Evolutionary conservation across 2,113 vertebrate genomes (phyloP).

Genomic region (Otis tarda): DNA sequence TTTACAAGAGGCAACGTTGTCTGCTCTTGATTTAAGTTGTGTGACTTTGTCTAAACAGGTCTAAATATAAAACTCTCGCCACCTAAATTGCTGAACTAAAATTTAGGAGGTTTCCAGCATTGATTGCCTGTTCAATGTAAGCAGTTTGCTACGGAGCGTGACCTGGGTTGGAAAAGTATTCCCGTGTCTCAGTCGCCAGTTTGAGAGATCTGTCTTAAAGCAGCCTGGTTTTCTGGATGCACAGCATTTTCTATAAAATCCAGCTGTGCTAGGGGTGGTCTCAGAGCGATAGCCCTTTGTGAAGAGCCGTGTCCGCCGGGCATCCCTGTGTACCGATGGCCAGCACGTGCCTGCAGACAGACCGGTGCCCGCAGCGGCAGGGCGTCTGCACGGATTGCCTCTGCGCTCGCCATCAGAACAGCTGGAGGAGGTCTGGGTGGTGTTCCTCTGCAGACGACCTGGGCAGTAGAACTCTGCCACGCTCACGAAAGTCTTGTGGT

Average conservation of each 20-base stretch:
- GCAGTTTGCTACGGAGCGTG: background rate
- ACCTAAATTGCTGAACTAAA: background rate
- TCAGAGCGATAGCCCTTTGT: background rate
- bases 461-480: background rate
- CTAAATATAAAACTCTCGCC: background rate
- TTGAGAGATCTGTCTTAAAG: background rate
- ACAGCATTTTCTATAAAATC: background rate
- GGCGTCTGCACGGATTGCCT: background rate
- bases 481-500: background rate
- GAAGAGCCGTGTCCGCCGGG: background rate
- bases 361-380: rapidly evolving
- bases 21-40: background rate
- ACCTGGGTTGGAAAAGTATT: background rate
- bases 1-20: background rate
- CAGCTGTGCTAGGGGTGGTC: background rate
- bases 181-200: rapidly evolving
- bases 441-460: background rate
- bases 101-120: background rate
- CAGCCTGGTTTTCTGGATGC: background rate
- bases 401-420: background rate
- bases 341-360: rapidly evolving
- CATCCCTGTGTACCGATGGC: background rate
- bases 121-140: background rate
- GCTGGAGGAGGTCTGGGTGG: background rate
- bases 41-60: background rate